A percentile compares a stretch with the other conserved stretches of the same genome.
Evolutionary conservation across 1,140 invertebrate genomes (phyloP).

Genomic region (Drosophila pectinifera): DNA sequence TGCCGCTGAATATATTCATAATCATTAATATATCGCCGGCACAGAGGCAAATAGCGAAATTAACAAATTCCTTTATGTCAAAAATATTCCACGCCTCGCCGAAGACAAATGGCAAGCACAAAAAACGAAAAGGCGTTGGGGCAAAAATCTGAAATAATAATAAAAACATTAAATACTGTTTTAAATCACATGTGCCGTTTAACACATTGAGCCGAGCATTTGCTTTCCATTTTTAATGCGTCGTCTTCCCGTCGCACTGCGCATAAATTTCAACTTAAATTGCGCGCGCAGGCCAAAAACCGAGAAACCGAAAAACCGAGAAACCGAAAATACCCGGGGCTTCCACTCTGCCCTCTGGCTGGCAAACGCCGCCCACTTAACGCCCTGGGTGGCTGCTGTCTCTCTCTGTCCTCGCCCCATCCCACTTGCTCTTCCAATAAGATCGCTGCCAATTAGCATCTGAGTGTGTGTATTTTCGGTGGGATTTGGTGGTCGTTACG

Average conservation of each 20-base stretch:
- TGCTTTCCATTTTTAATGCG: conserved; percentile 59
- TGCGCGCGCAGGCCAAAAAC: conserved; percentile 72
- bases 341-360: conserved; percentile 5
- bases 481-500: conserved; percentile 42
- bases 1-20: conserved; percentile 37
- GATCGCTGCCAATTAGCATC: conserved; percentile 73
- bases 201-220: conserved; percentile 72
- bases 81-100: conserved; percentile 74
- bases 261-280: conserved; percentile 83
- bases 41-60: conserved; percentile 61
- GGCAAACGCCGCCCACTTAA: conserved; percentile 68
- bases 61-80: conserved; percentile 78
- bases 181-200: conserved; percentile 82
- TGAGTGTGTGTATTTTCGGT: conserved; percentile 13
- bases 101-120: conserved; percentile 76
- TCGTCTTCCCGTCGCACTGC: conserved; percentile 35
- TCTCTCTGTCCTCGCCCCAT: conserved; percentile 12
- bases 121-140: neutral
- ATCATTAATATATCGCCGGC: conserved; percentile 71
- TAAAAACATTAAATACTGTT: conserved; percentile 75
- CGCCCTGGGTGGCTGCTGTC: conserved; percentile 65
- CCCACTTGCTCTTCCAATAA: conserved; percentile 15
- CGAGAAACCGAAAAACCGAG: conserved; percentile 14
- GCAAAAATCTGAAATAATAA: conserved; percentile 41
- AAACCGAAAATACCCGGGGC: conserved; percentile 9